These are phyloP conservation scores for Probaryconus sp. DNA, from an alignment of 1,140 invertebrate genomes.

Conservation along the genomic window DNA sequence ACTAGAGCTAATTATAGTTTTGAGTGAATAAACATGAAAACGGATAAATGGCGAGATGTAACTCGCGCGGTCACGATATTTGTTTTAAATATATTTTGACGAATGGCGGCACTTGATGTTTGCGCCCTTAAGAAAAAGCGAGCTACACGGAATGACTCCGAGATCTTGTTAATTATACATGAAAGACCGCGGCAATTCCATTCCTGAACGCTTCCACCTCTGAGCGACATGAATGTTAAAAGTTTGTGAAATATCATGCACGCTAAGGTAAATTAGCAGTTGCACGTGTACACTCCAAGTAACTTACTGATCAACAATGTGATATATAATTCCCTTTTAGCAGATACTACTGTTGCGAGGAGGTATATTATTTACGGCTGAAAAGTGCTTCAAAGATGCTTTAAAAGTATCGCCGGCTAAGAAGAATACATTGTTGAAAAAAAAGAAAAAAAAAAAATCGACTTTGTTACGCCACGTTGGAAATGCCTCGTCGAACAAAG, in stretches of 20 bases:
- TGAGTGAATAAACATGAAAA: constrained; percentile 24
- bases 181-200: constrained; percentile 35
- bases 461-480: constrained; percentile 12
- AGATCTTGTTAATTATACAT: constrained; percentile 43
- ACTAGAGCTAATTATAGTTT: constrained; percentile 14
- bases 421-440: constrained; percentile 15
- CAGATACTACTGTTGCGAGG: constrained; percentile 26
- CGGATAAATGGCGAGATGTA: constrained; percentile 19
- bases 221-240: constrained; percentile 50
- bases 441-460: constrained; percentile 10
- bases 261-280: constrained; percentile 49
- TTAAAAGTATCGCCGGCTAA: constrained; percentile 14
- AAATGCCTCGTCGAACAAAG: constrained; percentile 1
- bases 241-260: constrained; percentile 49
- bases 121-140: constrained; percentile 18
- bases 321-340: constrained; percentile 55
- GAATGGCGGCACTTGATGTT: not conserved
- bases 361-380: constrained; percentile 30
- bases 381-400: constrained; percentile 28
- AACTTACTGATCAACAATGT: constrained; percentile 51
- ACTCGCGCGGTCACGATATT: constrained; percentile 46
- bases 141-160: constrained; percentile 30
- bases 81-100: constrained; percentile 38
- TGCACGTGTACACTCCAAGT: constrained; percentile 31
- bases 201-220: constrained; percentile 41